Percentiles rank a stretch among this genome's conserved stretches.
phyloP scores from a whole-genome alignment of 92 coral and sea anemone species.

The Parazoanthus atlanticus region DNA sequence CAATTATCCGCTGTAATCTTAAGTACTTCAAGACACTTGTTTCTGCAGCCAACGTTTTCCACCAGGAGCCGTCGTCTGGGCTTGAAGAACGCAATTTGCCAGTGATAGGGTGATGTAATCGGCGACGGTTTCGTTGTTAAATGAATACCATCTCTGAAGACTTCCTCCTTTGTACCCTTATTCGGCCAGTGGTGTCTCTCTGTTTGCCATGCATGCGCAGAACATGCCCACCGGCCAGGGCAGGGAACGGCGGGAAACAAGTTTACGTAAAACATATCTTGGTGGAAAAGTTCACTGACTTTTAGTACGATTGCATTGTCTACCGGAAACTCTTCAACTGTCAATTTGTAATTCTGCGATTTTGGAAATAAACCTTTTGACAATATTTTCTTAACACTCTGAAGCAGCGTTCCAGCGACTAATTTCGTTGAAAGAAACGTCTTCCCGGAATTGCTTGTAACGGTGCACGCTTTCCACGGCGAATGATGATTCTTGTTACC shows the following conservation, averaged over 20 bases:
- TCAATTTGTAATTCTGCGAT: neutral
- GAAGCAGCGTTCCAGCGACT: constrained; percentile 57
- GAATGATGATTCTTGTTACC: constrained; percentile 49
- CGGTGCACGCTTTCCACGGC: constrained; percentile 60
- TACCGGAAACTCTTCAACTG: constrained; percentile 36
- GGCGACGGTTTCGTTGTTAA: constrained; percentile 63
- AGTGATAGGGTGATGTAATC: constrained; percentile 73
- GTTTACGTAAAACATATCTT: constrained; percentile 40
- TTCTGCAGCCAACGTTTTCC: constrained; percentile 58
- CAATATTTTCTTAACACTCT: constrained; percentile 47
- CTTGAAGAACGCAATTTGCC: constrained; percentile 68
- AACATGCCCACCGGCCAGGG: constrained; percentile 67
- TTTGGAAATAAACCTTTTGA: neutral
- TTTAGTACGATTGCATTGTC: constrained; percentile 56
- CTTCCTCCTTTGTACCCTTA: constrained; percentile 58
- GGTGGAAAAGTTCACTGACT: constrained; percentile 45
- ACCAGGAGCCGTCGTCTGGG: constrained; percentile 60
- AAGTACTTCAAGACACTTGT: constrained; percentile 61
- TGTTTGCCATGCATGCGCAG: constrained; percentile 78
- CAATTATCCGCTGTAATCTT: constrained; percentile 56
- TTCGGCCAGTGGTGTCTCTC: constrained; percentile 71
- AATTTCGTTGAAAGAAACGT: constrained; percentile 67
- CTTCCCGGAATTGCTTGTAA: constrained; percentile 70
- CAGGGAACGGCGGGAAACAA: constrained; percentile 75
- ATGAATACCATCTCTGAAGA: constrained; percentile 56